phyloP scores from a whole-genome alignment of 2,888 invertebrate genomes.

The Dione vanillae region DNA sequence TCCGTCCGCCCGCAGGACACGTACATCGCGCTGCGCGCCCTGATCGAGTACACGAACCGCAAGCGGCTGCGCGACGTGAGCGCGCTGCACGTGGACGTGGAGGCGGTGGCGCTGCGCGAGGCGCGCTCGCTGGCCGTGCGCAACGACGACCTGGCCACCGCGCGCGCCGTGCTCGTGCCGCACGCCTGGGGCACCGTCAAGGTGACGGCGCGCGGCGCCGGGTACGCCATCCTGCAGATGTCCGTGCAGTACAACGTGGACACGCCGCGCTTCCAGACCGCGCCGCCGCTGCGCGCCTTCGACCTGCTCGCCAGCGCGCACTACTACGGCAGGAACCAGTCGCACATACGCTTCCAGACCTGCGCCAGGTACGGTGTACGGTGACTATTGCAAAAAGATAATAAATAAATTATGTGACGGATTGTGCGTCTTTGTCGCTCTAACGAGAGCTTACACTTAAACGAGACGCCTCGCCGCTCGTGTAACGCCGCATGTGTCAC shows the following conservation, averaged over 20 bases:
- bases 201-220: constrained; percentile 95
- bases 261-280: constrained; percentile 91
- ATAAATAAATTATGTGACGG: background rate
- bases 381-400: background rate
- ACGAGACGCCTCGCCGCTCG: no score
- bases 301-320: constrained; percentile 89
- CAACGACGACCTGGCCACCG: constrained; percentile 89
- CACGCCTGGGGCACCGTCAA: constrained; percentile 97
- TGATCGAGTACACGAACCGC: constrained; percentile 94
- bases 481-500: no score
- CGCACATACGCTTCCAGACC: constrained; percentile 93
- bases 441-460: no score
- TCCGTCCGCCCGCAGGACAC: constrained; percentile 86
- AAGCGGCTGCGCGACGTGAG: constrained; percentile 94
- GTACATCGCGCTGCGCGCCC: constrained; percentile 93
- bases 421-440: no score
- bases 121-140: constrained; percentile 87
- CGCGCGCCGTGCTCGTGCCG: constrained; percentile 92
- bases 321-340: constrained; percentile 96
- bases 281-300: constrained; percentile 93
- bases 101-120: constrained; percentile 91
- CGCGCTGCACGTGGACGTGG: constrained; percentile 89
- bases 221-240: constrained; percentile 97
- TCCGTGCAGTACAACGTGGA: constrained; percentile 96
- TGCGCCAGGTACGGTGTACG: constrained; percentile 89